Evolutionary conservation across 2,888 invertebrate genomes (phyloP).

Genomic region (Hirudinaria manillensis): DNA sequence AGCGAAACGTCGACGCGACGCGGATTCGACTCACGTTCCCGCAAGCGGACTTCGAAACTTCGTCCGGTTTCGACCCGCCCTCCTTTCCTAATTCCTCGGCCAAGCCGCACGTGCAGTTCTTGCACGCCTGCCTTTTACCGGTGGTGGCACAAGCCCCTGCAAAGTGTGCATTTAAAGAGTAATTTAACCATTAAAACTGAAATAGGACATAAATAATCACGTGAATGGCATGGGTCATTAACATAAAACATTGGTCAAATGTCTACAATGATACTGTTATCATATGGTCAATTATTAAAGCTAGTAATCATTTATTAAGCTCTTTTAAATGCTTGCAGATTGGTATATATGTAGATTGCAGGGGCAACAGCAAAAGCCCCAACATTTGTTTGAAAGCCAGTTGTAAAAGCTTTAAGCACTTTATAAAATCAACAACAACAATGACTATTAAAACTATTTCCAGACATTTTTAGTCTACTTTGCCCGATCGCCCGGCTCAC

Average conservation of each 20-base stretch:
- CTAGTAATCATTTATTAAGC: no score
- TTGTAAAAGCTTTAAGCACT: no score
- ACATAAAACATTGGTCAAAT: no score
- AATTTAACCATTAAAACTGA: not conserved
- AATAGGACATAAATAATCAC: not conserved
- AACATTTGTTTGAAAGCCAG: no score
- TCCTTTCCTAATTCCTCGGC: conserved; percentile 79
- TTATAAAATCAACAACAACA: no score
- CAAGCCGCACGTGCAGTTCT: conserved; percentile 92
- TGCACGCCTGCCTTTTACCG: conserved; percentile 79
- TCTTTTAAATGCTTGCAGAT: no score
- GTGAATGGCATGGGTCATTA: not conserved
- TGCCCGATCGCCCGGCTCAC: no score
- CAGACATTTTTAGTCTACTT: not conserved
- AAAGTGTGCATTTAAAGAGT: not conserved
- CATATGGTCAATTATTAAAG: no score
- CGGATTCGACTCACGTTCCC: conserved; percentile 63
- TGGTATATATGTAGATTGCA: no score
- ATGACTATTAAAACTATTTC: no score
- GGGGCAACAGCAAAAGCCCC: no score
- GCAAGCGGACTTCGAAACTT: conserved; percentile 69
- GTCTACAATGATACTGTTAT: no score
- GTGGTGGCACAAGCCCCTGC: conserved; percentile 34
- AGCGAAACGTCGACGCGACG: not conserved
- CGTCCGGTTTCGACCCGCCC: conserved; percentile 39